These are phyloP conservation scores for Larimichthys crocea DNA, from an alignment of 2,113 vertebrate genomes.

Conservation along the genomic window DNA sequence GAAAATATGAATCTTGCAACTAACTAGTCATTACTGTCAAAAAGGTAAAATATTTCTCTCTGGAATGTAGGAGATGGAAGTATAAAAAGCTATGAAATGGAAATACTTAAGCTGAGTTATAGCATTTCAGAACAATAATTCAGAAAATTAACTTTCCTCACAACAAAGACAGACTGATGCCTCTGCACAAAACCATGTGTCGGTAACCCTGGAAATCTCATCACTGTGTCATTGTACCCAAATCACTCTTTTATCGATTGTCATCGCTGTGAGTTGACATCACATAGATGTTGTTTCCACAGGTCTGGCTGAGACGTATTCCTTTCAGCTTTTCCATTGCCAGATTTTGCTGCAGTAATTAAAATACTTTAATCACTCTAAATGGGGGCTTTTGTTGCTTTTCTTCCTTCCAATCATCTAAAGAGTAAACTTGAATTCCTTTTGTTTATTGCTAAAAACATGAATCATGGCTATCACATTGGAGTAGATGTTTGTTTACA, in stretches of 20 bases:
- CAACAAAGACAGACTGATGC: neutral
- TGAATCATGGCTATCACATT: neutral
- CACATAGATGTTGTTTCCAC: conserved; percentile 16
- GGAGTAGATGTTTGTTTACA: conserved; percentile 27
- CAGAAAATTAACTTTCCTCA: neutral
- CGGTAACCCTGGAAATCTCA: neutral
- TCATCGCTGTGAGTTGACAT: conserved; percentile 8
- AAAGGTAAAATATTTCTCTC: neutral
- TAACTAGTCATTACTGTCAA: neutral
- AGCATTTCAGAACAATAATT: neutral
- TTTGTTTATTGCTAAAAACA: conserved; percentile 11
- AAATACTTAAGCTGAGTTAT: neutral
- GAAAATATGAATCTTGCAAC: neutral
- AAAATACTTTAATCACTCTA: neutral
- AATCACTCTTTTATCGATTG: conserved; percentile 27
- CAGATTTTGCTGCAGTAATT: neutral
- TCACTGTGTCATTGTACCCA: conserved; percentile 15
- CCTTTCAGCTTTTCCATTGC: conserved; percentile 7
- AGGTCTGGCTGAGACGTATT: conserved; percentile 3
- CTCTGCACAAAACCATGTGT: neutral
- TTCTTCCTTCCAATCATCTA: neutral
- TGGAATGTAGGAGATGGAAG: neutral
- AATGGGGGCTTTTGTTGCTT: neutral
- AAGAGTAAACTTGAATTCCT: neutral
- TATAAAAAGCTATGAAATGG: neutral